A percentile compares a stretch with the other conserved stretches of the same genome.
Conservation (phyloP, 1,140 invertebrate species). For the Glossosoma conforme region DNA sequence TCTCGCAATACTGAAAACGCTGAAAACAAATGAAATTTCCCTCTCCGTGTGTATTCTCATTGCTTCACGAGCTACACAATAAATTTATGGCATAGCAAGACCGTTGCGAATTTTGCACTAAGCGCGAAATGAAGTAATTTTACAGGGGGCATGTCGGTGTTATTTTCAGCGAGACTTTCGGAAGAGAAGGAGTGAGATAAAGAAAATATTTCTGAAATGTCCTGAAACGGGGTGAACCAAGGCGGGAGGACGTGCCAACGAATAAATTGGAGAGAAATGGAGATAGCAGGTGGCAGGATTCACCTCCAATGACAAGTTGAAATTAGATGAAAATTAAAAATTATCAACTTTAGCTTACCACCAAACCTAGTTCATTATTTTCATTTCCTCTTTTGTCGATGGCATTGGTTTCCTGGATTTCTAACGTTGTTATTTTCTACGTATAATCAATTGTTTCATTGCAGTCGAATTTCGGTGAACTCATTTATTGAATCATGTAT, state of each 20-base stretch:
- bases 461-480: too few relatives aligned
- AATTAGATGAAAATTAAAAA: too few relatives aligned
- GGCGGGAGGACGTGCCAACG: background rate
- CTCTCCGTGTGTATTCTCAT: background rate
- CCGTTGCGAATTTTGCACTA: background rate
- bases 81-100: background rate
- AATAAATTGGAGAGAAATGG: too few relatives aligned
- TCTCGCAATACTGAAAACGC: background rate
- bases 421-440: too few relatives aligned
- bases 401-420: too few relatives aligned
- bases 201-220: background rate
- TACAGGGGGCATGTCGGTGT: background rate
- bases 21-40: constrained; percentile 1
- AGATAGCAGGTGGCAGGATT: too few relatives aligned
- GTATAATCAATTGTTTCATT: too few relatives aligned
- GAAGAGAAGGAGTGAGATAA: background rate
- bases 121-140: constrained; percentile 1
- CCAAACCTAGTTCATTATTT: too few relatives aligned
- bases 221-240: background rate
- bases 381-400: too few relatives aligned
- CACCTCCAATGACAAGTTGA: too few relatives aligned
- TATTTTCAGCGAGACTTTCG: background rate
- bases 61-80: background rate
- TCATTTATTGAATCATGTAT: too few relatives aligned
- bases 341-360: too few relatives aligned